A percentile compares a stretch with the other conserved stretches of the same genome.
phyloP scores from a whole-genome alignment of 2,797 vertebrate genomes.

The Lates japonicus region DNA sequence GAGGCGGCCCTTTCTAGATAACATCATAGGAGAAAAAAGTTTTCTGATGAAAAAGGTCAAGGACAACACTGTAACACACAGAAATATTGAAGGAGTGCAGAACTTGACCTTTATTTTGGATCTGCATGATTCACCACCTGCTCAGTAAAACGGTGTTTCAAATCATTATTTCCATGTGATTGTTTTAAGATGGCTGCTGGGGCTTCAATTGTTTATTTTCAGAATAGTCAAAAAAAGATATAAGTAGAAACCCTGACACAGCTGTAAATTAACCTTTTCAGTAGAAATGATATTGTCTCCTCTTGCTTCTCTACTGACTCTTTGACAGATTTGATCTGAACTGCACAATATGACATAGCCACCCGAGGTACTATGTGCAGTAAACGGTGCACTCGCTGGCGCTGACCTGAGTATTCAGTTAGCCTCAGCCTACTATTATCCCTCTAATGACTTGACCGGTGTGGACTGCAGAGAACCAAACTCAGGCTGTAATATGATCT shows the following conservation, averaged over 20 bases:
- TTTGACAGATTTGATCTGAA: constrained; percentile 28
- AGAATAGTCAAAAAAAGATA: constrained; percentile 4
- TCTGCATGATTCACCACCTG: neutral
- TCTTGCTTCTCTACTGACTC: neutral
- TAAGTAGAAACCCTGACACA: constrained; percentile 2
- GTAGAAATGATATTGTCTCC: neutral
- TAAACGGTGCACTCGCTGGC: constrained; percentile 19
- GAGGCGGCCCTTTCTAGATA: constrained; percentile 29
- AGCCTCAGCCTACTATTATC: constrained; percentile 38
- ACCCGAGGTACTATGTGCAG: constrained; percentile 13
- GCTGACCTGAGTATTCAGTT: constrained; percentile 28
- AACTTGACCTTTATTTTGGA: neutral
- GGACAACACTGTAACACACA: constrained; percentile 2
- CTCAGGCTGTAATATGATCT: constrained; percentile 28
- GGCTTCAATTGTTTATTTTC: constrained; percentile 3
- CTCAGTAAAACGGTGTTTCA: constrained; percentile 7
- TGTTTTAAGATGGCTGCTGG: constrained; percentile 15
- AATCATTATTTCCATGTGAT: constrained; percentile 2
- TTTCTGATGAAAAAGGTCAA: constrained; percentile 48
- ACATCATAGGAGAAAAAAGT: constrained; percentile 27
- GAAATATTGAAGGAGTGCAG: neutral
- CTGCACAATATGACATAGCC: constrained; percentile 18
- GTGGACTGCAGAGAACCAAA: constrained; percentile 15
- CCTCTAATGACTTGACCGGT: neutral
- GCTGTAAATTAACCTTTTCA: constrained; percentile 19